These are phyloP conservation scores for Haemorhous mexicanus DNA, from an alignment of 2,113 vertebrate species.

Conservation along the genomic window DNA sequence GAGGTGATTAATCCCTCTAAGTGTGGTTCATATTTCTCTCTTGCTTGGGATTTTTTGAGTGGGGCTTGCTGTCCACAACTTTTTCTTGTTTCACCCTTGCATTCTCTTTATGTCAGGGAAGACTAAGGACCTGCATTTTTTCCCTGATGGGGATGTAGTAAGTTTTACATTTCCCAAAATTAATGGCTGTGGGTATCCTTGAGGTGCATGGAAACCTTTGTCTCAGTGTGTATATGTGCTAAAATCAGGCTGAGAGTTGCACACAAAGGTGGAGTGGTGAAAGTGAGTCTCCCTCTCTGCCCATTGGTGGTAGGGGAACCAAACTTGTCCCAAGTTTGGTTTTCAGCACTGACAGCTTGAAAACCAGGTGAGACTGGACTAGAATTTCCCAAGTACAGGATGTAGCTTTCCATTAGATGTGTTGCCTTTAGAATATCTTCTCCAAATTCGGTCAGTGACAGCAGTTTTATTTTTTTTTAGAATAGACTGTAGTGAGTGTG, in stretches of 20 bases:
- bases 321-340: not conserved
- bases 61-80: not conserved
- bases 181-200: not conserved
- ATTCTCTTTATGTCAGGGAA: not conserved
- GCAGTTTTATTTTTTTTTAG: not conserved
- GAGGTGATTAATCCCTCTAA: not conserved
- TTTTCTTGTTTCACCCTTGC: not conserved
- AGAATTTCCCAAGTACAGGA: not conserved
- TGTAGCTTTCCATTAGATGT: not conserved
- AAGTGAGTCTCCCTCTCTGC: not conserved
- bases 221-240: not conserved
- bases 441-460: not conserved
- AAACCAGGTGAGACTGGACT: not conserved
- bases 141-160: not conserved
- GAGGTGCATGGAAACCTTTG: not conserved
- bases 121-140: not conserved
- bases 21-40: not conserved
- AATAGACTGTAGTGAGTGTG: not conserved
- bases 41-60: not conserved
- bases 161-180: not conserved
- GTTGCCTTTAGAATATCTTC: not conserved
- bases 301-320: not conserved
- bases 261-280: too few species aligned
- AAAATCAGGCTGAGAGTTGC: not conserved
- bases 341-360: not conserved